Base-by-base conservation (phyloP, 2,113 vertebrate species). In the Misgurnus anguillicaudatus region DNA sequence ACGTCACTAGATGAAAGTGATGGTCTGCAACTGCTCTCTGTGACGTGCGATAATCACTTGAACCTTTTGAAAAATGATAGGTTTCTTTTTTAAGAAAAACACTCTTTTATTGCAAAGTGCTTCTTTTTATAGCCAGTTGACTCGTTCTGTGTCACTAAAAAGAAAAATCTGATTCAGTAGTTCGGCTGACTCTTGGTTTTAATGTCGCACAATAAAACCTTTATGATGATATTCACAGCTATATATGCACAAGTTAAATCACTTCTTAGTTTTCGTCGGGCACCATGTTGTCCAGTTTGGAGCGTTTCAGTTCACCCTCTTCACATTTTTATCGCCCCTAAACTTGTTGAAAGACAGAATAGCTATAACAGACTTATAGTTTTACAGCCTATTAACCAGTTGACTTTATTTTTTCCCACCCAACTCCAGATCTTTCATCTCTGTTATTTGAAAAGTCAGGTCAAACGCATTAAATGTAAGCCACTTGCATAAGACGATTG, bases 1-100 rank as follows among this genome's bases (percentile, higher is more conserved):
- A 72, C 66, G 84, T 67, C 85, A 88, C 87, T 88, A 89, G 86
- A 90, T 87, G 77, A 86, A 90, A 77, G 80, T 67, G 53, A 62
- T 76, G 77, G 62, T 77, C 71, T 61, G 7, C 5, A 57, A 17
- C n/a, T n/a, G n/a, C n/a, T n/a, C 68, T 66, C 66, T 6, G 53
- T 66, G 8, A 47, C 61, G 79, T 60, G 57, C 80, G 82, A 80
- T 83, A 81, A 86, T 84, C 86, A 80, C 78, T 60, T 67, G 72
- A 55, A 70, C 19, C 38, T 79, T 74, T 62, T 39, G 2, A 51
- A 75, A 41, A 61, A 47, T 14, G n/a, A 42, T 36, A 38, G 68
- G 57, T 47, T 14, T 64, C 19, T 70, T 48, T 24, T 48, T 57
- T 17, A 6, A 19, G 1, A n/a, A 57, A 77, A 58, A 58, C 14